Evolutionary conservation across 2,797 vertebrate genomes (phyloP), one percentile per base, ranked within the genome.

Genomic region (Phalloptychus januarius): DNA sequence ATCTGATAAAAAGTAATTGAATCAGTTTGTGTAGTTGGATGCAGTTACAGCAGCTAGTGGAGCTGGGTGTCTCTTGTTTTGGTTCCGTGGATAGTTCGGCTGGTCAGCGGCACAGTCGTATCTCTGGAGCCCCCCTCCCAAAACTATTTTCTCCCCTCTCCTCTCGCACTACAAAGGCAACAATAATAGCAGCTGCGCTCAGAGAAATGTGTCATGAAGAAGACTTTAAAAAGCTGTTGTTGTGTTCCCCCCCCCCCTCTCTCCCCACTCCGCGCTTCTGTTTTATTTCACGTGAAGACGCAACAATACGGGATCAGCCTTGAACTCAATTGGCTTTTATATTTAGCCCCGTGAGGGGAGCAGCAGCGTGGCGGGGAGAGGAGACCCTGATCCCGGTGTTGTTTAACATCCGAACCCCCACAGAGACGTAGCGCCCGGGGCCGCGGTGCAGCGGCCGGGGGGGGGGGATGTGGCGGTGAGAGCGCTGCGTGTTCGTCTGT

Each of bases 181-280:
- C 91, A 93, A 93, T 90, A 92, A 93, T 77, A 94, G 91, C 92
- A 93, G 90, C 93, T 91, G 90, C 90, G 79, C 90, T 90, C 84
- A 76, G n/a, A 71, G 45, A 36, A 77, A 81, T 81, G 82, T 61
- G 83, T 76, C 84, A 86, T 46, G 76, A 75, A 84, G 79, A 90
- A 72, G 78, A 48, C 42, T 67, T 67, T 25, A 23, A 67, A 67
- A 67, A 40, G 63, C 77, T 52, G 42, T 23, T 69, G 38, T 71
- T 38, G 40, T n/a, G n/a, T n/a, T 7, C 16, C 46, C 46, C 45
- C 20, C 20, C 48, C 23, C 50, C 50, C 23, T 38, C n/a, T 45
- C 11, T 28, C 45, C 61, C 75, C 76, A 45, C 61, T 23, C 72
- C 36, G 58, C 63, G 56, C 76, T 65, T 78, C 85, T 33, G 83